Evolutionary conservation across 2,888 invertebrate species (phyloP), one percentile per base, ranked within the genome.

Genomic region (Ametastegia equiseti): DNA sequence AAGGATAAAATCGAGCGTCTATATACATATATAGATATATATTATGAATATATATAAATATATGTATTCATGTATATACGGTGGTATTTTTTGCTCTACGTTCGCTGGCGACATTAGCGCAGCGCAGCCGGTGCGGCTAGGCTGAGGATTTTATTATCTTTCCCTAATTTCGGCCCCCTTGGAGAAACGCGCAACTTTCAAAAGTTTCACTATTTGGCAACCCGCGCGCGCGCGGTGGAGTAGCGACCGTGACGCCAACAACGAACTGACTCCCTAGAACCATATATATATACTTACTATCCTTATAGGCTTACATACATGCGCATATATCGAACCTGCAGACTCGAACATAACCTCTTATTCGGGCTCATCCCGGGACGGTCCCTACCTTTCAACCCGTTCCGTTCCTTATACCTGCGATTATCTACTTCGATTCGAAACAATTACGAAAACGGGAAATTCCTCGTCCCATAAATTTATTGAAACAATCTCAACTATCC

Each of bases 191-290:
- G 54, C 63, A 75, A 78, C 78, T 78, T 78, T 78, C 78, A 78
- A 78, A 78, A 78, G 78, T 78, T 78, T 78, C 78, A 60, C 78
- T 78, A 78, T 78, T 78, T 78, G 60, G 78, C 78, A 78, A 78
- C 78, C 33, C 63, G 42, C 30, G 7, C 1, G n/a, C n/a, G n/a
- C 30, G 30, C 65, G 78, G 78, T 57, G 42, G 60, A 15, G 57
- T 78, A 57, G 60, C 78, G 39, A 78, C 78, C 78, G 78, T 78
- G 78, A 78, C 78, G 78, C 39, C 4, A 30, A 60, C 60, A 54
- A 54, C 45, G 30, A n/a, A n/a, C n/a, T n/a, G n/a, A 30, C 47
- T 75, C 75, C 75, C 60, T 60, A n/a, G n/a, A n/a, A n/a, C n/a
- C n/a, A n/a, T n/a, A n/a, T n/a, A n/a, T n/a, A 39, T 54, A 33